A percentile compares a stretch with the other conserved stretches of the same genome.
These are phyloP conservation scores for Melipona bicolor DNA, from an alignment of 2,888 invertebrate genomes.

Conservation along the genomic window DNA sequence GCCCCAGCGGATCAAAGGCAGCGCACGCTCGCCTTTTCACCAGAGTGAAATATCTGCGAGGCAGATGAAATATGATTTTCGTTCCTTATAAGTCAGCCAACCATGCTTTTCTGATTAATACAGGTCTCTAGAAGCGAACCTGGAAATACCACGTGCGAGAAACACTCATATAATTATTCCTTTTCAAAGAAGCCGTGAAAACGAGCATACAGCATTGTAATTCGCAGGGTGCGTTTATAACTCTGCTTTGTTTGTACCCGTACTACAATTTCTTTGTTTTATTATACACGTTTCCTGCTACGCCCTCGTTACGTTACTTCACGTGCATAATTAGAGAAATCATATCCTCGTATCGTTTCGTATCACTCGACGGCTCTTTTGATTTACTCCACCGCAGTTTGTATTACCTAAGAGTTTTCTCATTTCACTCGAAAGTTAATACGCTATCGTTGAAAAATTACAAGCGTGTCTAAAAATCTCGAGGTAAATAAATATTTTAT, in stretches of 20 bases:
- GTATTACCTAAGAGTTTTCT: background rate
- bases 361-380: background rate
- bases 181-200: too few relatives aligned
- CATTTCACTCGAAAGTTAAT: background rate
- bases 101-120: background rate
- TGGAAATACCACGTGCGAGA: background rate
- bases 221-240: background rate
- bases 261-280: background rate
- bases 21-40: slow-evolving; percentile 49
- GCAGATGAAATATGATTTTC: slow-evolving; percentile 52
- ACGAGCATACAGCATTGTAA: background rate
- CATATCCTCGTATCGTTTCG: too few relatives aligned
- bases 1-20: slow-evolving; percentile 24
- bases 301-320: background rate
- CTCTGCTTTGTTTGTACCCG: background rate
- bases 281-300: background rate
- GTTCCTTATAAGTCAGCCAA: slow-evolving; percentile 10
- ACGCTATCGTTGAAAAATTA: too few relatives aligned
- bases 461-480: too few relatives aligned
- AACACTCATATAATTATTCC: slow-evolving; percentile 24
- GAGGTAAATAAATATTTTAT: too few relatives aligned
- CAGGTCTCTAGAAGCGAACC: background rate
- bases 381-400: background rate
- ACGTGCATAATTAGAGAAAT: background rate
- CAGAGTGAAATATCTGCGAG: slow-evolving; percentile 44